Evolutionary conservation across 2,797 vertebrate genomes (phyloP).

Genomic region (Melanogrammus aeglefinus): DNA sequence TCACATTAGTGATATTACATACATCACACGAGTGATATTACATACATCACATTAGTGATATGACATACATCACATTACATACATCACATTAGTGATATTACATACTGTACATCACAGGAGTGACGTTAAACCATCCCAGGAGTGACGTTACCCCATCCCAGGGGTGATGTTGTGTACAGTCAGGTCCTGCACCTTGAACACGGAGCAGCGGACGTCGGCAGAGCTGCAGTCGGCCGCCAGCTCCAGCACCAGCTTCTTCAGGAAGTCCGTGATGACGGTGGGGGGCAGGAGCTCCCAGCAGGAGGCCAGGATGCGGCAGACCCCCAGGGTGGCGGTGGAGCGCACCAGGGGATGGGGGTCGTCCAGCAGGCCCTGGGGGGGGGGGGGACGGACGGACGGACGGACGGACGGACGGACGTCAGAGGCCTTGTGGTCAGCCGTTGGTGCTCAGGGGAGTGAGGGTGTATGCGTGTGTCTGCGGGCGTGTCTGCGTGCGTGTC

Average conservation of each 20-base stretch:
- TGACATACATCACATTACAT: too few relatives aligned
- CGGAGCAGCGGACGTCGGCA: conserved; percentile 88
- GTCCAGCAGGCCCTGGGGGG: conserved; percentile 80
- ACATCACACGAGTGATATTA: too few relatives aligned
- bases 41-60: too few relatives aligned
- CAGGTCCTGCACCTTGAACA: conserved; percentile 83
- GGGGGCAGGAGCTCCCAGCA: conserved; percentile 95
- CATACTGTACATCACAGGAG: too few relatives aligned
- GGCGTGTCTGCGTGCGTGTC: too few relatives aligned
- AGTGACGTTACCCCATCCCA: too few relatives aligned
- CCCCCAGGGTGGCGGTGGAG: conserved; percentile 83
- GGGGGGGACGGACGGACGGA: background rate
- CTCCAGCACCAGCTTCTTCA: conserved; percentile 83
- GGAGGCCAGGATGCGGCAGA: conserved; percentile 84
- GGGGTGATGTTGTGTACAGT: too few relatives aligned
- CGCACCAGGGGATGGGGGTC: conserved; percentile 88
- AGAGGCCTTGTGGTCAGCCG: too few relatives aligned
- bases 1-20: too few relatives aligned
- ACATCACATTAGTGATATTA: too few relatives aligned
- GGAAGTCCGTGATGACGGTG: conserved; percentile 81
- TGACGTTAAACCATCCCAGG: too few relatives aligned
- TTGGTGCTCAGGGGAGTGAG: background rate
- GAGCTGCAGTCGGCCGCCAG: conserved; percentile 82
- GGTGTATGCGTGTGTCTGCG: too few relatives aligned
- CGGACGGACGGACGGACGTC: background rate